Base-by-base conservation (phyloP, 2,888 invertebrate species). In the Lasioglossum calceatum region DNA sequence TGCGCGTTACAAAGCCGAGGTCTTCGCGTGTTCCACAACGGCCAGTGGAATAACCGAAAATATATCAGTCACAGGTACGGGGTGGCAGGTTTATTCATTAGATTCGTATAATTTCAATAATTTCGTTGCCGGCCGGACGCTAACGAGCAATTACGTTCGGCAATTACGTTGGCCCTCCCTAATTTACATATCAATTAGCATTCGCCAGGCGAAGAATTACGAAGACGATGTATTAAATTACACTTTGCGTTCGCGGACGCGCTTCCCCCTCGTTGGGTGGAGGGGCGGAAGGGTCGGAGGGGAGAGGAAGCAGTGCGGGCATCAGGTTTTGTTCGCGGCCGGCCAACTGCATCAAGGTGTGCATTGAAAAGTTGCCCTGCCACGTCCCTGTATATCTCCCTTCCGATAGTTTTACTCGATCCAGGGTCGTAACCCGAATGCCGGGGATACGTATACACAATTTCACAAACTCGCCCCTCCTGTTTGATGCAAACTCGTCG, bases 401-500 rank as follows among this genome's bases (percentile, higher is more conserved):
- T 32, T 73, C 32, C 73, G 50, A 73, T 73, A 73, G 50, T 73
- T 73, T 73, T 73, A 23, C 39, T 23, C 23, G 23, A 70, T 39
- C 36, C 39, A 70, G 70, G 39, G 70, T 36, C 8, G 36, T 36
- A 70, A 23, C 39, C 70, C 39, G 39, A 36, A 70, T 70, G 39
- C 23, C 73, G 78, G 42, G 10, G 8, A 74, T 61, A 44, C 27
- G 70, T 50, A 78, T 67, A 82, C 75, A 71, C 70, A 76, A 81
- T 82, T 81, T 73, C 54, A 64, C 71, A 50, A 86, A 87, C 72
- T 83, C 58, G 47, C 42, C 77, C 58, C 36, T 36, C 72, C 71
- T 47, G 73, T 64, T 47, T 32, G 75, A 61, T 14, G 71, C 16
- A 44, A 73, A 70, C 77, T n/a, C 54, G 23, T 32, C 50, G 71